phyloP scores from a whole-genome alignment of 2,797 vertebrate species.

The Enteromius trimaculatus region DNA sequence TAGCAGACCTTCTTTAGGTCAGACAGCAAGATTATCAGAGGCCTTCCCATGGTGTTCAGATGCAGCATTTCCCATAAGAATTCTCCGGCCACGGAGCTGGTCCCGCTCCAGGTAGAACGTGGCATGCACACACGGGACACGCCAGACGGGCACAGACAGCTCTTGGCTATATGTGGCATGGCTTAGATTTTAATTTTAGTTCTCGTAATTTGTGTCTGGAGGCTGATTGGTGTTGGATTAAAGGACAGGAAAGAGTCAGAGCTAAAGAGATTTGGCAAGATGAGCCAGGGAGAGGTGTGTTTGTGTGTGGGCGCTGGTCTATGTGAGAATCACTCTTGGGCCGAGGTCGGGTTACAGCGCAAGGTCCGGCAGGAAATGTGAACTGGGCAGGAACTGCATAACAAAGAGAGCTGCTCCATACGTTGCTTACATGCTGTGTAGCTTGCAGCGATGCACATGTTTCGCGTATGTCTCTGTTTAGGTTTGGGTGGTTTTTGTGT shows the following conservation, averaged over 20 bases:
- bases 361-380: constrained; percentile 41
- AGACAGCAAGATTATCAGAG: constrained; percentile 39
- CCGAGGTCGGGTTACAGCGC: constrained; percentile 33
- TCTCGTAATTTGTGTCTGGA: constrained; percentile 71
- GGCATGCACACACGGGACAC: constrained; percentile 24
- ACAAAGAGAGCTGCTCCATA: constrained; percentile 14
- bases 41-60: constrained; percentile 26
- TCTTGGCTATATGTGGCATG: constrained; percentile 70
- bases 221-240: constrained; percentile 77
- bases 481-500: constrained; percentile 57
- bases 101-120: constrained; percentile 44
- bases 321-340: constrained; percentile 34
- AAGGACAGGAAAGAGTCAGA: constrained; percentile 71
- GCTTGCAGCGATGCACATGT: constrained; percentile 21
- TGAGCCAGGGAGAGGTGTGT: constrained; percentile 62
- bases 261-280: constrained; percentile 72
- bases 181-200: constrained; percentile 73
- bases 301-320: constrained; percentile 39
- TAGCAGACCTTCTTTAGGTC: constrained; percentile 25
- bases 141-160: constrained; percentile 59
- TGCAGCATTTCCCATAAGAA: constrained; percentile 32
- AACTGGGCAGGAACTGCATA: constrained; percentile 35
- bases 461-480: constrained; percentile 42
- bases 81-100: constrained; percentile 31
- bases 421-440: constrained; percentile 28